Evolutionary conservation across 2,113 vertebrate genomes (phyloP).

Genomic region (Ctenodactylus gundi): DNA sequence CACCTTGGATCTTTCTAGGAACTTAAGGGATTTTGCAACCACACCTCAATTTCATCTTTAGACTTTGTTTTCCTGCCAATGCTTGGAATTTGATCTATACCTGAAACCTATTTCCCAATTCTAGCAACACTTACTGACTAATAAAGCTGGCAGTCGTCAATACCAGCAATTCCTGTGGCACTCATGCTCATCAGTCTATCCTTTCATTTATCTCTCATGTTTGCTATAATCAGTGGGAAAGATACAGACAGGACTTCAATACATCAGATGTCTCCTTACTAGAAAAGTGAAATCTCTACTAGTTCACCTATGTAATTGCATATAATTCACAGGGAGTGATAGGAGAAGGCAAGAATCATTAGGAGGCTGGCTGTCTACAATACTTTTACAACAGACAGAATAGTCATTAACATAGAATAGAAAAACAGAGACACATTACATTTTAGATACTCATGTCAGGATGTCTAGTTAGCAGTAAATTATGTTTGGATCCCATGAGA

Average conservation of each 20-base stretch:
- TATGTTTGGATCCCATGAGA: neutral
- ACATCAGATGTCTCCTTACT: neutral
- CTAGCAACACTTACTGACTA: slow-evolving; percentile 10
- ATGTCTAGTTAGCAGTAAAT: neutral
- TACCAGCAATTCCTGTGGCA: neutral
- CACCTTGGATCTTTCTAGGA: slow-evolving; percentile 28
- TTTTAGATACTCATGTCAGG: neutral
- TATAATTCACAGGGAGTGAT: neutral
- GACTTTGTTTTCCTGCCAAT: neutral
- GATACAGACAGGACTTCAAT: neutral
- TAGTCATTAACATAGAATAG: neutral
- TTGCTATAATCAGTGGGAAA: neutral
- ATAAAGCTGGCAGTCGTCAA: neutral
- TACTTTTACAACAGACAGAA: neutral
- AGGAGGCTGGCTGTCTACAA: neutral
- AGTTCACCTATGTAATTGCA: neutral
- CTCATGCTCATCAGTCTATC: neutral
- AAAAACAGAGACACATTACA: neutral
- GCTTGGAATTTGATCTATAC: neutral
- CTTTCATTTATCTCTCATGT: neutral
- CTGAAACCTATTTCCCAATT: slow-evolving; percentile 45
- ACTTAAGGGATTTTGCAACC: neutral
- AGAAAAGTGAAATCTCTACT: neutral
- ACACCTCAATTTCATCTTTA: slow-evolving; percentile 7
- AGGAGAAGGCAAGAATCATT: neutral